Evolutionary conservation across 2,888 invertebrate species (phyloP), one percentile per base, ranked within the genome.

Genomic region (Leptopilina myrica): DNA sequence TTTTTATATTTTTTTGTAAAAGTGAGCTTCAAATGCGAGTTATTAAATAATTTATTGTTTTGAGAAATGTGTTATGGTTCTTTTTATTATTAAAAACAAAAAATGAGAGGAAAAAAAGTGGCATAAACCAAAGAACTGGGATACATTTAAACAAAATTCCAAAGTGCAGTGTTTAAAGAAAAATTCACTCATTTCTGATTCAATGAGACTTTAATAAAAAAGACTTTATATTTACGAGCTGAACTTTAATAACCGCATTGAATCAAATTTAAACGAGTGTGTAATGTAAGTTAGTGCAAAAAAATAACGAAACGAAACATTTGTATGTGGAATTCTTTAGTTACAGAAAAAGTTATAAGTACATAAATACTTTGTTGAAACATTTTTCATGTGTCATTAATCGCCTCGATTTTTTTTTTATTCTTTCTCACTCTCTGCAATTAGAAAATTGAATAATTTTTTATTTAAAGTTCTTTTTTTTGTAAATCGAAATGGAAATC

Each of bases 311-410:
- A 53, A 73, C 53, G 53, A 73, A 73, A 56, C 53, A 73, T 33
- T 73, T 73, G 73, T 73, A 73, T 56, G 56, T 73, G 53, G 26
- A 73, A 56, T 56, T 53, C 49, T 73, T 73, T 73, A 73, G 26
- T 73, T 73, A 56, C 73, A 73, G 73, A 73, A 33, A 33, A 56
- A 73, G 33, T 73, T 53, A 73, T 56, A 33, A 73, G 53, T 73
- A 73, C 56, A 73, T 73, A 56, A 73, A 67, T 67, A 15, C 53
- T 56, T 73, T 73, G 73, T 73, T 73, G 73, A 73, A 73, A 73
- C 49, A 73, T 53, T 33, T 73, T n/a, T 56, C n/a, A 26, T 53
- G 56, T 73, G 56, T 73, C 14, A 43, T 73, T 56, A 56, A 73
- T 73, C 56, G 73, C 56, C 33, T 33, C 20, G 53, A 43, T 43